These are phyloP conservation scores for Neogobius melanostomus DNA, from an alignment of 2,113 vertebrate genomes.

Conservation along the genomic window DNA sequence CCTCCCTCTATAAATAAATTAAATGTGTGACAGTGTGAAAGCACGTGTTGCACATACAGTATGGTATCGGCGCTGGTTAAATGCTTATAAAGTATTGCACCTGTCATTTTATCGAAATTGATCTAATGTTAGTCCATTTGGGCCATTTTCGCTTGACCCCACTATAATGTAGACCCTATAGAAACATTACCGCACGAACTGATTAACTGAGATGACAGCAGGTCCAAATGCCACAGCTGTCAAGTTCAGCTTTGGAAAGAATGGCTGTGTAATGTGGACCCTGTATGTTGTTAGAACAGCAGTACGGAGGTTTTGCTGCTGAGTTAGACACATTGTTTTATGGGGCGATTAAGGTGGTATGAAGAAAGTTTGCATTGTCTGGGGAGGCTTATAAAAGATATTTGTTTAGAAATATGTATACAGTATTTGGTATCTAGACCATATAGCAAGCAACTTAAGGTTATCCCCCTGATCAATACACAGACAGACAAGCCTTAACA, in stretches of 20 bases:
- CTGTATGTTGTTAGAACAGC: neutral
- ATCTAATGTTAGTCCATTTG: conserved; percentile 2
- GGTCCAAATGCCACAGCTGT: neutral
- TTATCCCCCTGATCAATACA: too few species aligned
- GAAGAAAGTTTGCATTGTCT: too few species aligned
- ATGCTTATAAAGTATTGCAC: conserved; percentile 1
- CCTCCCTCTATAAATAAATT: conserved; percentile 24
- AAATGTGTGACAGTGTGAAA: conserved; percentile 9
- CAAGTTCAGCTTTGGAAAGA: neutral
- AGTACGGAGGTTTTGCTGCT: neutral
- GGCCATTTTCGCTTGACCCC: conserved; percentile 11
- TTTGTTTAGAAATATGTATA: too few species aligned
- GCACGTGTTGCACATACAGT: neutral
- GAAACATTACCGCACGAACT: conserved; percentile 24
- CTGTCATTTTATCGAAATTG: conserved; percentile 8
- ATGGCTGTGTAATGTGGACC: neutral
- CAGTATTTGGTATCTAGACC: too few species aligned
- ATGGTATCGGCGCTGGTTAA: conserved; percentile 10
- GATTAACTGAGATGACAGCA: conserved; percentile 23
- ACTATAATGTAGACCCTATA: conserved; percentile 10
- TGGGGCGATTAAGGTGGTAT: too few species aligned
- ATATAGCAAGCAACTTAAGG: too few species aligned
- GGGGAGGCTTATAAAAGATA: too few species aligned
- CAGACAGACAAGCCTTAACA: too few species aligned
- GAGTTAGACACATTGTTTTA: neutral